phyloP scores from a whole-genome alignment of 2,113 vertebrate genomes.

The Nannospalax galili region DNA sequence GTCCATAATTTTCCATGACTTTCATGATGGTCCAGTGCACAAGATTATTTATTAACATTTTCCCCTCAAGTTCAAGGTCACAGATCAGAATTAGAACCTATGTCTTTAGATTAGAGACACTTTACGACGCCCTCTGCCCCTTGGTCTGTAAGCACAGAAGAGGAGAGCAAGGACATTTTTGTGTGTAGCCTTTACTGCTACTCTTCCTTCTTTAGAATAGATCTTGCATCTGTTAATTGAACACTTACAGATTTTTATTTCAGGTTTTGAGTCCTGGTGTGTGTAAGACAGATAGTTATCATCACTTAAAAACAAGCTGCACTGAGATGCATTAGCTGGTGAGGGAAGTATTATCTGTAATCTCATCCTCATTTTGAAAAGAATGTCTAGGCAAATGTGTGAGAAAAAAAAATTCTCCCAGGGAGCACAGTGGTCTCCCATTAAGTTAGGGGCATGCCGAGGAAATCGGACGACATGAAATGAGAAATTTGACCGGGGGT shows the following conservation, averaged over 20 bases:
- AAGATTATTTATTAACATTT: neutral
- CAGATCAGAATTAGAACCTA: neutral
- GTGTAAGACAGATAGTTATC: neutral
- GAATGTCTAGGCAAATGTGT: neutral
- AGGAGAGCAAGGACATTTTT: neutral
- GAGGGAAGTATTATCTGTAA: slow-evolving; percentile 62
- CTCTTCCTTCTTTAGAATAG: slow-evolving; percentile 20
- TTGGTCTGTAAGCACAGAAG: neutral
- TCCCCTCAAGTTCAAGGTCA: neutral
- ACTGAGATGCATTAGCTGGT: slow-evolving; percentile 22
- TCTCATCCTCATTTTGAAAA: slow-evolving; percentile 49
- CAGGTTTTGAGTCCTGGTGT: neutral
- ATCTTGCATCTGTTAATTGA: neutral
- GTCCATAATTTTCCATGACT: neutral
- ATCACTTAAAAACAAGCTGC: slow-evolving; percentile 24
- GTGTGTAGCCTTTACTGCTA: neutral
- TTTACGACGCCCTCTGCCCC: neutral
- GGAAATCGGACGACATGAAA: slow-evolving; percentile 35
- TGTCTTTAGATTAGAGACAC: neutral
- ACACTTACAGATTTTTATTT: slow-evolving; percentile 28
- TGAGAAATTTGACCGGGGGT: slow-evolving; percentile 59
- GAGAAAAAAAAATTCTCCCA: too few relatives aligned
- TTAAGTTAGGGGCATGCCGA: slow-evolving; percentile 34
- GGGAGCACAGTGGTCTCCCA: neutral
- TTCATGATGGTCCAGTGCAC: neutral